Percentiles rank a stretch among this genome's conserved stretches.
These are phyloP conservation scores for Emys orbicularis DNA, from an alignment of 2,797 vertebrate genomes.

Conservation along the genomic window DNA sequence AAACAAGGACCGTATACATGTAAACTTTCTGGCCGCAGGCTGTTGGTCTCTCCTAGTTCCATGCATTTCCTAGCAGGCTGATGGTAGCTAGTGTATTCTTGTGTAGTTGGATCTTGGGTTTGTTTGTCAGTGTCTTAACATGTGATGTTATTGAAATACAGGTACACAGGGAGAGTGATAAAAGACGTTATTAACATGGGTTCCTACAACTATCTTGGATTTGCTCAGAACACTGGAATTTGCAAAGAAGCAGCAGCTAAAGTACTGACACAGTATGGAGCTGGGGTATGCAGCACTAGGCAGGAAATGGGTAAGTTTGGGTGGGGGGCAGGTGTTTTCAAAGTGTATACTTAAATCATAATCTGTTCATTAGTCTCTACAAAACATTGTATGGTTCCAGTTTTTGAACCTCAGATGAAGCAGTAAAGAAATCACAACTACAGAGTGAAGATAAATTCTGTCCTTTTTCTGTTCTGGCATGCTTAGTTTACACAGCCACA, in stretches of 20 bases:
- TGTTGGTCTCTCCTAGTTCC: slow-evolving; percentile 14
- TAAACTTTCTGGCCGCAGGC: neutral
- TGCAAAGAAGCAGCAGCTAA: slow-evolving; percentile 88
- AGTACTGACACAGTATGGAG: slow-evolving; percentile 88
- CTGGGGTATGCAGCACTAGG: slow-evolving; percentile 91
- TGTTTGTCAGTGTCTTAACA: neutral
- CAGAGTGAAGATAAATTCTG: neutral
- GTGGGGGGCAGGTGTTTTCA: neutral
- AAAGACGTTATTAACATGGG: slow-evolving; percentile 97
- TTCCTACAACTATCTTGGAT: slow-evolving; percentile 98
- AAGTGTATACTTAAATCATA: neutral
- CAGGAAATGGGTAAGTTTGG: slow-evolving; percentile 91
- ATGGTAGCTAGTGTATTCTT: neutral
- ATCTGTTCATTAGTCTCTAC: neutral
- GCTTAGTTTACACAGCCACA: neutral
- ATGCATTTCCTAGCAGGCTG: neutral
- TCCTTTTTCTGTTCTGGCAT: neutral
- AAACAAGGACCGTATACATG: neutral
- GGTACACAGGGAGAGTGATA: slow-evolving; percentile 92
- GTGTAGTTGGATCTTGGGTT: neutral
- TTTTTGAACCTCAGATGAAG: slow-evolving; percentile 19
- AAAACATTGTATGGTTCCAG: neutral
- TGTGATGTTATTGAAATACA: slow-evolving; percentile 76
- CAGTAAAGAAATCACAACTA: neutral
- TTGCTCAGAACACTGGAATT: slow-evolving; percentile 90